Base-by-base conservation (phyloP, 2,888 invertebrate genomes). In the Zootermopsis nevadensis region DNA sequence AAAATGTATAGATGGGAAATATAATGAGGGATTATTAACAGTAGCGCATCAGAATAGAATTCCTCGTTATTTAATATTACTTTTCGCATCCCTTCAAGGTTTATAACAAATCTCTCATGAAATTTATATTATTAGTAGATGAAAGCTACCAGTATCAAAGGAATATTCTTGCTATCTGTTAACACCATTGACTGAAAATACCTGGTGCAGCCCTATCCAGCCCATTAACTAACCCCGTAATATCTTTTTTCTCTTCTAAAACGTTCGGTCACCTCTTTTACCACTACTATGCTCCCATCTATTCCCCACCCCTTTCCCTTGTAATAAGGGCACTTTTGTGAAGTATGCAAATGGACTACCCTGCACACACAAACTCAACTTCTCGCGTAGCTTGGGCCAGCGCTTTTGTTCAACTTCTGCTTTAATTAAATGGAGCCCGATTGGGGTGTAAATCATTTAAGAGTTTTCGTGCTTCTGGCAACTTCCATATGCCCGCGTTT, bases 401-500 rank as follows among this genome's bases (percentile, higher is more conserved):
- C 67, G 81, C 83, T 81, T 83, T 83, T 83, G 83, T 83, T 81
- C 83, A 22, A 67, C 81, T 33, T 67, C 83, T 80, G 77, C 83
- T 77, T 83, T 83, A 83, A 83, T 83, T 83, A 83, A 83, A 83
- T 83, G 83, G 55, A 77, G 80, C 77, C 83, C 83, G 83, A 83
- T 83, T 83, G 83, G 83, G 83, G 83, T 81, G 83, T 83, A 83
- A 83, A 83, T 83, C 83, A 83, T 83, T 83, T 83, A 83, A 81
- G 83, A 81, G 80, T 83, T 82, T 80, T 80, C 80, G 55, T 80
- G 77, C 83, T 33, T 15, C 38, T 72, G 69, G 53, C 72, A 35
- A 7, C 60, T 55, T 31, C 35, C 83, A 81, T 83, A 83, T 83
- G 83, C 76, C 77, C 33, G 69, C 66, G 42, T 76, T 76, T 42